Evolutionary conservation across 2,888 invertebrate species (phyloP).

Genomic region (Subacronicta megacephala): DNA sequence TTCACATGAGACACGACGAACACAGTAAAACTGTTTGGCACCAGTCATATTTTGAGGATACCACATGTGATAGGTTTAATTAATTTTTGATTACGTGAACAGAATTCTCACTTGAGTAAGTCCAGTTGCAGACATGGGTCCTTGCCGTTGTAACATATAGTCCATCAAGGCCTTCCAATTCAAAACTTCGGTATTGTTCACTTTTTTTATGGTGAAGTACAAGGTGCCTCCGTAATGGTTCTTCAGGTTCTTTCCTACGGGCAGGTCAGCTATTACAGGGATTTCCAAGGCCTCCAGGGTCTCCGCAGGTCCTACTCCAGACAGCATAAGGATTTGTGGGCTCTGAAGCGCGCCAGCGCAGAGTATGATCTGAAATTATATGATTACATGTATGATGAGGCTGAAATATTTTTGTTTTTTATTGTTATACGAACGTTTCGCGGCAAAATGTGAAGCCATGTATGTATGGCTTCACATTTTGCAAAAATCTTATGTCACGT

Average conservation of each 20-base stretch:
- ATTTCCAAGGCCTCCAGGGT: slow-evolving; percentile 86
- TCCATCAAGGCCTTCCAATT: slow-evolving; percentile 89
- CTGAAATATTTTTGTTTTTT: no score
- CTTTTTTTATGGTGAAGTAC: slow-evolving; percentile 80
- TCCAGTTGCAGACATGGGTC: slow-evolving; percentile 91
- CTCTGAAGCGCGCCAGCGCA: slow-evolving; percentile 91
- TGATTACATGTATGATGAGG: background rate
- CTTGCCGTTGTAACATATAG: slow-evolving; percentile 87
- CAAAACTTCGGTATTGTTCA: slow-evolving; percentile 83
- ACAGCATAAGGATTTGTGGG: slow-evolving; percentile 90
- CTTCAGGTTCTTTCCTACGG: slow-evolving; percentile 90
- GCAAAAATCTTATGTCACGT: no score
- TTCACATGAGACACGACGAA: no score
- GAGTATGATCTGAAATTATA: slow-evolving; percentile 82
- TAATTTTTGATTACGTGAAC: no score
- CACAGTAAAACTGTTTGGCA: no score
- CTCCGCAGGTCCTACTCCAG: slow-evolving; percentile 90
- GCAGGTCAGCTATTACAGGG: slow-evolving; percentile 89
- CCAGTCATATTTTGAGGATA: no score
- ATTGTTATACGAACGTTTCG: no score
- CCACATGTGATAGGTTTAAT: no score
- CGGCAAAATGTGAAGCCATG: no score
- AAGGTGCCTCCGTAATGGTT: slow-evolving; percentile 91
- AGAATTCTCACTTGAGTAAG: slow-evolving; percentile 86
- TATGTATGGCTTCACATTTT: no score